phyloP scores from a whole-genome alignment of 2,888 invertebrate species.

The Ctenicera cuprea region DNA sequence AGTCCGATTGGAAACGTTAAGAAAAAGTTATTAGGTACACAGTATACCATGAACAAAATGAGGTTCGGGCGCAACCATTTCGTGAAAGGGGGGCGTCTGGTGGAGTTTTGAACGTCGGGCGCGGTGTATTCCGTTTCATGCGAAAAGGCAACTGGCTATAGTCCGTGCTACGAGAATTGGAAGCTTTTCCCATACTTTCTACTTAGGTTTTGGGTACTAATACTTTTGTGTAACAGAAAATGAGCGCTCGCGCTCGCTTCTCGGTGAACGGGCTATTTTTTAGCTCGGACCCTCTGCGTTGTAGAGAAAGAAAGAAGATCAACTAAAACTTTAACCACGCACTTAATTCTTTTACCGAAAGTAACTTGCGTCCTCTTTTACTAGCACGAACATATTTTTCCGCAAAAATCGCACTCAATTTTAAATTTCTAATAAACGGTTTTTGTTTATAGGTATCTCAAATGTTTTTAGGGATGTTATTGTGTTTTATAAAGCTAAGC shows the following conservation, averaged over 20 bases:
- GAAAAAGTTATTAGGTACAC: conserved; percentile 71
- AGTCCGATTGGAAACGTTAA: conserved; percentile 63
- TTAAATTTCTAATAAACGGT: not conserved
- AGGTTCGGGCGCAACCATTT: conserved; percentile 73
- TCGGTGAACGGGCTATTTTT: conserved; percentile 27
- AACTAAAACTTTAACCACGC: conserved; percentile 3
- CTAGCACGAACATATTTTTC: not conserved
- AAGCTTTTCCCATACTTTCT: conserved; percentile 50
- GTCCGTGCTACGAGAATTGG: conserved; percentile 30
- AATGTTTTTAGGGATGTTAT: not conserved
- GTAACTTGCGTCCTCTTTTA: conserved; percentile 1
- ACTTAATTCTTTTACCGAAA: conserved; percentile 1
- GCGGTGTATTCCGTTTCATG: conserved; percentile 60
- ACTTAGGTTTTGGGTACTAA: conserved; percentile 19
- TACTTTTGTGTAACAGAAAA: conserved; percentile 15
- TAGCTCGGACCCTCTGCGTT: conserved; percentile 22
- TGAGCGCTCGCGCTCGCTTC: conserved; percentile 13
- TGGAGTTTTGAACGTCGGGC: conserved; percentile 65
- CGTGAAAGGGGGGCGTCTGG: conserved; percentile 70
- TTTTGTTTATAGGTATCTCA: not conserved
- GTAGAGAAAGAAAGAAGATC: conserved; percentile 11
- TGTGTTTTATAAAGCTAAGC: no score
- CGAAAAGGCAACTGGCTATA: conserved; percentile 49
- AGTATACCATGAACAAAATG: conserved; percentile 72
- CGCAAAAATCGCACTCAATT: not conserved